Evolutionary conservation across 2,888 invertebrate species (phyloP), one percentile per base, ranked within the genome.

Genomic region (Gibbula magus): DNA sequence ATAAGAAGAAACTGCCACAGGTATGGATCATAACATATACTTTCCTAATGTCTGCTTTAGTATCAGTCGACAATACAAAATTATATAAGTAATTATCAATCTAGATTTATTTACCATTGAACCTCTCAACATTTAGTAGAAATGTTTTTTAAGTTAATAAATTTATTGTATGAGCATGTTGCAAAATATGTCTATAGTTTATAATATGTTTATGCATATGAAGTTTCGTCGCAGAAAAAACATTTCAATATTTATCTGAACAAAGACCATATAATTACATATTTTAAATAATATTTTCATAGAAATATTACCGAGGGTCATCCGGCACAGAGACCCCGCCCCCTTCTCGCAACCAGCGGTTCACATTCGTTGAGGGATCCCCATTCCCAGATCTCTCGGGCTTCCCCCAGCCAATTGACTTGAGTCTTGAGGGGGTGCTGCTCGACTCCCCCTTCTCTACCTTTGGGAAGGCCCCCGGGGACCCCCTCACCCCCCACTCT

Each of bases 371-470:
- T 51, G 82, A 77, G 13, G 82, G 79, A 16, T 61, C 80, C 7
- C 80, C 80, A 5, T 56, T 54, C 35, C 61, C 76, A 2, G 79
- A 81, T 54, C 70, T 81, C n/a, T 39, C 80, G 4, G 73, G 80
- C 32, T 79, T 83, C 70, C 83, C 82, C 13, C 76, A 73, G 25
- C 66, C 80, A 18, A 67, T 84, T 25, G 82, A 82, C 74, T 77
- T 85, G n/a, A 82, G 82, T 25, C 32, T 74, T 20, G 82, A 82
- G 35, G 80, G 79, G 18, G 18, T 67, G 3, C 35, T 79, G 13
- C 22, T 35, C 18, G 86, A 86, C 39, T 89, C 88, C 22, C 88
- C 88, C 22, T 89, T 91, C 82, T 87, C 89, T 0, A 91, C 91
- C 0, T 91, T 91, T 82, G 91, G 91, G 13, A 91, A 91, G 81